Base-by-base conservation (phyloP, 2,797 vertebrate species). In the Galagoides demidoff region DNA sequence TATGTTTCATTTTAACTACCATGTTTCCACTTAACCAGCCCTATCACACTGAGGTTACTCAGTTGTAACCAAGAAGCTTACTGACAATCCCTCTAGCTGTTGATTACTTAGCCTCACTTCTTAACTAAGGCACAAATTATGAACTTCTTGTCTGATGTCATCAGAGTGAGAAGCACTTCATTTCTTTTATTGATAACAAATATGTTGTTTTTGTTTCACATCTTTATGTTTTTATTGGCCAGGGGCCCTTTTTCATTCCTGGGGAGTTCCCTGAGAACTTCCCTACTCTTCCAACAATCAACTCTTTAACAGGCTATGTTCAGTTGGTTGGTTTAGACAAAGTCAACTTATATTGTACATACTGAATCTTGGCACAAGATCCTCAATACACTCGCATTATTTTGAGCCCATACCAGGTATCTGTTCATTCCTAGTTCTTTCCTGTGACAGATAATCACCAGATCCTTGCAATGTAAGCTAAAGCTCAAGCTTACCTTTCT, bases 391-490 rank as follows among this genome's bases (percentile, higher is more conserved):
- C 34, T 74, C 64, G 94, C 43, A 88, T 96, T 94, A 84, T 1
- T 0, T 96, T 90, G 91, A 97, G 90, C 95, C 66, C 68, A 78
- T 39, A 55, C 55, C 91, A 95, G 95, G 96, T 95, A 95, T 95
- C 57, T 71, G 85, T 94, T 85, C 95, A 92, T 92, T 95, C 96
- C n/a, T 19, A 90, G 23, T 90, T 27, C 1, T 92, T 27, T 82
- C 89, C 78, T 92, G 71, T 3, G 31, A 89, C 55, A 63, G 39
- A 97, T 96, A 98, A 96, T 95, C 92, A 82, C 95, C 63, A 61
- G 12, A 39, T 39, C 22, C 6, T 19, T 59, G 70, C 5, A 63
- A 70, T 79, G 14, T 29, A 39, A 31, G 63, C 55, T 23, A 83
- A 76, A 34, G 34, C 55, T 71, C 2, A 73, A 31, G 31, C n/a